A percentile compares a stretch with the other conserved stretches of the same genome.
Evolutionary conservation across 2,797 vertebrate species (phyloP).

Genomic region (Myotis myotis): DNA sequence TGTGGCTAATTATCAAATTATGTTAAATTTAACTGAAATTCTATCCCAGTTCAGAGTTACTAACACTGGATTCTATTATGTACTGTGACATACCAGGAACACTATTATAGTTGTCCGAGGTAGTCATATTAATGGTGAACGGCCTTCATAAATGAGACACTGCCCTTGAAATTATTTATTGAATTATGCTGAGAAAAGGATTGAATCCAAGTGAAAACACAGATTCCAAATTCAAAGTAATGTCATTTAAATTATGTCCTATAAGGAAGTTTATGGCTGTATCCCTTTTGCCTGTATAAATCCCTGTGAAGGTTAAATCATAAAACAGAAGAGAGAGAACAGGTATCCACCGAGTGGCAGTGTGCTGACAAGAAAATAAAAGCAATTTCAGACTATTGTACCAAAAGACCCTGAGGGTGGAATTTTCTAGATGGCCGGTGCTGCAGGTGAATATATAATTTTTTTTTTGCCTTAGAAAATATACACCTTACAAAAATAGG

Average conservation of each 20-base stretch:
- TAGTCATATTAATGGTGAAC: slow-evolving; percentile 1
- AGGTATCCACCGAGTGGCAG: not conserved
- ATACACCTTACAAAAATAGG: slow-evolving; percentile 14
- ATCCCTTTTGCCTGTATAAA: not conserved
- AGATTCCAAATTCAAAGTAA: slow-evolving; percentile 52
- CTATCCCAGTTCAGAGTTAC: not conserved
- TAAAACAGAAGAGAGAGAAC: slow-evolving; percentile 48
- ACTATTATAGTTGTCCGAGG: not conserved
- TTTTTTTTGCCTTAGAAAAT: not conserved
- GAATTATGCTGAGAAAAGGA: slow-evolving; percentile 50
- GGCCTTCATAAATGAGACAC: slow-evolving; percentile 43
- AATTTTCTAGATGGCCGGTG: not conserved
- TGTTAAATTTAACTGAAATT: slow-evolving; percentile 27
- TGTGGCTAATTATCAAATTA: slow-evolving; percentile 3
- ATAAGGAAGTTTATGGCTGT: slow-evolving; percentile 15
- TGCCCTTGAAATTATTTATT: slow-evolving; percentile 59
- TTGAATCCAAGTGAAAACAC: slow-evolving; percentile 53
- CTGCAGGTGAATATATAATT: not conserved
- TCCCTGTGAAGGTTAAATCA: slow-evolving; percentile 53
- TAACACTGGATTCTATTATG: not conserved
- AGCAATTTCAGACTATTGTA: not conserved
- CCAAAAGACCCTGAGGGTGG: not conserved
- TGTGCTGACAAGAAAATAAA: not conserved
- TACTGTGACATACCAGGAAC: not conserved
- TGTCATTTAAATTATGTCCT: slow-evolving; percentile 41